Base-by-base conservation (phyloP, 2,888 invertebrate genomes). In the Agriopis leucophaearia region DNA sequence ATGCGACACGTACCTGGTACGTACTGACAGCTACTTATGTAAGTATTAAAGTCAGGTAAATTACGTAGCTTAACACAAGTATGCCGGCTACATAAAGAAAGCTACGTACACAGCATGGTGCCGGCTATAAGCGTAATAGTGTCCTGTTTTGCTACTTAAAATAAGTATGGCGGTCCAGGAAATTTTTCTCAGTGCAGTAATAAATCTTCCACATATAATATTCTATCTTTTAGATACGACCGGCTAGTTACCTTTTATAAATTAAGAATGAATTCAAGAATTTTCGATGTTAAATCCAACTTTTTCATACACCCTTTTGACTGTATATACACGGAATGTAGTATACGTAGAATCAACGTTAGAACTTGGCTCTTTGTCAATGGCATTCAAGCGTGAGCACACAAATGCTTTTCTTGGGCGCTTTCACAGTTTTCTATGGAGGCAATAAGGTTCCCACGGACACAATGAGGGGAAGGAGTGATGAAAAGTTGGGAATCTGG, bases 371-470 rank as follows among this genome's bases (percentile, higher is more conserved):
- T 82, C 87, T 91, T 92, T 91, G 91, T 92, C 84, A 83, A 87
- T 83, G 64, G 78, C 78, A 91, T 92, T 91, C 89, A 92, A 77
- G 82, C 81, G 78, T 77, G 77, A 74, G 86, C 85, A 83, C 91
- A 92, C 92, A 94, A 94, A 92, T 88, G 91, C 90, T 92, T 94
- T 92, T 93, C 92, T 92, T 93, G 87, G 88, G 81, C 78, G 86
- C 90, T 89, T 94, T 93, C 93, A 94, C 85, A 82, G 88, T 84
- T 92, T 93, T 93, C 92, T 92, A 93, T 92, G 86, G 90, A 82
- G 91, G 92, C 87, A 94, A 94, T 94, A 94, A 92, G 92, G 92
- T 92, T 92, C 90, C 87, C 90, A 90, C 92, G 91, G 90, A 88
- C 93, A 93, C 93, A 93, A 93, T 93, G 86, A 79, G 85, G 82